These are phyloP conservation scores for Himalopsyche phryganea DNA, from an alignment of 1,140 invertebrate species.

Conservation along the genomic window DNA sequence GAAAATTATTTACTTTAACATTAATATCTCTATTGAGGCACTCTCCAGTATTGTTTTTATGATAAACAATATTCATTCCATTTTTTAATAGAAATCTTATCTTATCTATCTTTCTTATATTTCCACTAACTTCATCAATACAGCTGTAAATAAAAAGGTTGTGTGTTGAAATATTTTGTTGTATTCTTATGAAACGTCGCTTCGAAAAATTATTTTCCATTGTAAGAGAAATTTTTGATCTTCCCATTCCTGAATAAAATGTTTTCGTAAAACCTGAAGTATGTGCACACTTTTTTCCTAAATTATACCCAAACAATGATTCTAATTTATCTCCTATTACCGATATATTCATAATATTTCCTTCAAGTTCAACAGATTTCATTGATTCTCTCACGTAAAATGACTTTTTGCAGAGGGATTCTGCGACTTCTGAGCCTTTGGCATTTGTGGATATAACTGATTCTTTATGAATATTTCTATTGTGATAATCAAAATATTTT, in stretches of 20 bases:
- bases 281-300: too few relatives aligned
- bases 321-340: too few relatives aligned
- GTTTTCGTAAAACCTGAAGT: too few relatives aligned
- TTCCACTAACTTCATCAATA: constrained; percentile 28
- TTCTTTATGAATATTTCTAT: constrained; percentile 30
- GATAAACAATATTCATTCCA: constrained; percentile 39
- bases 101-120: not conserved
- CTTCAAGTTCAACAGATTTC: too few relatives aligned
- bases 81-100: constrained; percentile 38
- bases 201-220: constrained; percentile 20
- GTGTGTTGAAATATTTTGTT: constrained; percentile 37
- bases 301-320: too few relatives aligned
- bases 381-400: not conserved
- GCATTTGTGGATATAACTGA: not conserved
- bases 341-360: too few relatives aligned
- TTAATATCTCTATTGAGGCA: not conserved
- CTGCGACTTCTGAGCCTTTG: not conserved
- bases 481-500: constrained; percentile 39
- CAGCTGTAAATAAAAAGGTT: constrained; percentile 32
- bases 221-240: constrained; percentile 25
- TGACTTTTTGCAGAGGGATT: not conserved
- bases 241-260: too few relatives aligned
- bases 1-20: not conserved
- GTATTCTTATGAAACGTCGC: constrained; percentile 36
- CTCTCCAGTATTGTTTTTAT: constrained; percentile 8